phyloP scores from a whole-genome alignment of 2,888 invertebrate species.

The Nemurella pictetii region DNA sequence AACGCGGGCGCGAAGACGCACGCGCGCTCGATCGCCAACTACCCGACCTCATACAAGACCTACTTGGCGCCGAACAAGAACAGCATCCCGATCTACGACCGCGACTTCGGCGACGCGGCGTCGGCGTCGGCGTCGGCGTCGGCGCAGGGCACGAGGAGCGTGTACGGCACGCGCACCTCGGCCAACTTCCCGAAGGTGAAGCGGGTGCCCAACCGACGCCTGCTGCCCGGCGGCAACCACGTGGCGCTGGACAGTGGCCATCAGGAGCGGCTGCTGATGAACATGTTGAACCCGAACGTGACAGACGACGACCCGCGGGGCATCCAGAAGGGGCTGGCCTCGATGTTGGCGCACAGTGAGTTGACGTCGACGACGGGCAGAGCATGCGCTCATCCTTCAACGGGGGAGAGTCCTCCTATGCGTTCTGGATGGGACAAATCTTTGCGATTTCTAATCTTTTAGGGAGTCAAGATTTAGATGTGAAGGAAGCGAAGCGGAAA shows the following conservation, averaged over 20 bases:
- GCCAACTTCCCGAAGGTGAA: background rate
- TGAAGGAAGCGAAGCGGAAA: too few species aligned
- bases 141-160: background rate
- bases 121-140: background rate
- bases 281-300: constrained; percentile 33
- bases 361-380: background rate
- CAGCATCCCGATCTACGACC: constrained; percentile 23
- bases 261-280: constrained; percentile 33
- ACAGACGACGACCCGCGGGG: constrained; percentile 35
- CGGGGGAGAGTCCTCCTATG: too few species aligned
- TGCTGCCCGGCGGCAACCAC: background rate
- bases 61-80: constrained; percentile 9
- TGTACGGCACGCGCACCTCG: background rate
- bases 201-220: background rate
- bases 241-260: constrained; percentile 5
- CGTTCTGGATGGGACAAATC: too few species aligned
- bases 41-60: constrained; percentile 12
- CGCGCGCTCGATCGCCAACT: background rate
- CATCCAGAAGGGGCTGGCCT: constrained; percentile 37
- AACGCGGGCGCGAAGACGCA: background rate
- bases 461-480: too few species aligned
- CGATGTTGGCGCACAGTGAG: constrained; percentile 41
- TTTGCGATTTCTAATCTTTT: too few species aligned
- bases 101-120: background rate
- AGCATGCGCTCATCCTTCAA: too few species aligned